These are phyloP conservation scores for Ceratoteleas bidentatus DNA, from an alignment of 1,140 invertebrate species.

Conservation along the genomic window DNA sequence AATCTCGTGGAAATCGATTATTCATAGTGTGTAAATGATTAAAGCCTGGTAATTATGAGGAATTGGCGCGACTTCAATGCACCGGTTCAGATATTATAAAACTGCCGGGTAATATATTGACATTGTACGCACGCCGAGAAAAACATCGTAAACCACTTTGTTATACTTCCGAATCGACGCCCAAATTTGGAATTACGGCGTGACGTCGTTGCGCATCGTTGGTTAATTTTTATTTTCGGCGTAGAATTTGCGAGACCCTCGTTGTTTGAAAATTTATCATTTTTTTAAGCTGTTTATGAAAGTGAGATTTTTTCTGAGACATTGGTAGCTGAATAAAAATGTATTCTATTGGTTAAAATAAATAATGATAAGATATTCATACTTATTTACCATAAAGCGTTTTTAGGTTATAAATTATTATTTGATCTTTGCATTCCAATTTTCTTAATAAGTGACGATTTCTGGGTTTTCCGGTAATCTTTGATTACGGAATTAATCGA, in stretches of 20 bases:
- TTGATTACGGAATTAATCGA: constrained; percentile 1
- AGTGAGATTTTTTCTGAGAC: too few species aligned
- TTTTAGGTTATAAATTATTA: background rate
- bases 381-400: background rate
- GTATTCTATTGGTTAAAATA: too few species aligned
- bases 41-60: constrained; percentile 65
- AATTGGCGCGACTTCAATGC: constrained; percentile 60
- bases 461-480: background rate
- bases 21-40: constrained; percentile 66
- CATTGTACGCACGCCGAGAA: constrained; percentile 41
- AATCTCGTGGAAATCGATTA: constrained; percentile 65
- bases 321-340: too few species aligned
- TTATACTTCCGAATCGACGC: constrained; percentile 38
- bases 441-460: too few species aligned
- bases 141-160: constrained; percentile 58
- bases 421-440: background rate
- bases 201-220: background rate
- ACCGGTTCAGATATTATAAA: constrained; percentile 51
- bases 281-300: background rate
- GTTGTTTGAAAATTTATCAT: constrained; percentile 3
- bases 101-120: constrained; percentile 52
- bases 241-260: background rate
- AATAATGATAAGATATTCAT: background rate
- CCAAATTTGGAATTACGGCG: constrained; percentile 31
- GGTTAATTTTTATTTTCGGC: background rate